Base-by-base conservation (phyloP, 2,888 invertebrate species). In the Automeris io region DNA sequence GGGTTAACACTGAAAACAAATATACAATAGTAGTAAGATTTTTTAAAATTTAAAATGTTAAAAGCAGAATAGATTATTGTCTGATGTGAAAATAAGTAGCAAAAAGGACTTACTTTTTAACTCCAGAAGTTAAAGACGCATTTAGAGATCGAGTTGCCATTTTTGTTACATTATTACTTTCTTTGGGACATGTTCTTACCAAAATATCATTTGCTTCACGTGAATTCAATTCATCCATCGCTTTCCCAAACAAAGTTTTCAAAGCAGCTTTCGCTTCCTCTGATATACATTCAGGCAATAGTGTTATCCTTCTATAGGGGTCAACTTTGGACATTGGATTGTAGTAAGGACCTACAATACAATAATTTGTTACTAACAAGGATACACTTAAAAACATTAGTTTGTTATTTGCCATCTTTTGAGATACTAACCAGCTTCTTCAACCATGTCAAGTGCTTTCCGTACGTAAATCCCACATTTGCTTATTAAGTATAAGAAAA, bases 181-280 rank as follows among this genome's bases (percentile, higher is more conserved):
- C 90, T 67, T 88, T 89, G 6, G 92, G 91, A 49, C 93, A 92
- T 16, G 94, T 92, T 54, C 92, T 90, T 3, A 95, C 89, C 45
- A 96, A 82, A 47, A 96, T 92, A 51, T 93, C 93, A 71, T 95
- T 94, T 0, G 95, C 95, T 80, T 95, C 94, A 47, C 90, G 89
- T 18, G 89, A 77, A 44, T 85, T 91, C 34, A 96, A 81, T 68
- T 95, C 95, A 54, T 91, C 92, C 54, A 93, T 77, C 12, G 90
- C 78, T 58, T 81, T 83, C 26, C 78, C 78, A 72, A 92, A 94
- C 49, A 94, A 88, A 5, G 79, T 69, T 65, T 91, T 91, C 33
- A 95, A 82, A 38, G 89, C 87, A 5, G 72, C 59, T 67, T 90
- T 92, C 1, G 90, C 88, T 34, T 93, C 91, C 8, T 93, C 92